Percentiles rank a stretch among this genome's conserved stretches.
Conservation (phyloP, 2,797 vertebrate genomes). For the Mionectes olivaceus region DNA sequence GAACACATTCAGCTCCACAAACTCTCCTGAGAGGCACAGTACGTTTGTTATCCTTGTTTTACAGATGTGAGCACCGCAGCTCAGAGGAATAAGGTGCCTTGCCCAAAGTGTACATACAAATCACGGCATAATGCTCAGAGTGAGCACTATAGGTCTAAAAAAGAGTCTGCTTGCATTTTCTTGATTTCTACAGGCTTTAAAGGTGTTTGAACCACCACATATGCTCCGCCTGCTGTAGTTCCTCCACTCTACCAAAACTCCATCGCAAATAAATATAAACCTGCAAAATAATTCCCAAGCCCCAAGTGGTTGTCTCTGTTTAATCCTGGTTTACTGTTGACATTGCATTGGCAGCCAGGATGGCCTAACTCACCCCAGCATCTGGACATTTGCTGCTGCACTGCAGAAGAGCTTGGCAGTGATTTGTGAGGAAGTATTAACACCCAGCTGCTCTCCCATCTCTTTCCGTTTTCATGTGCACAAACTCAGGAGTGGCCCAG, state of each 20-base stretch:
- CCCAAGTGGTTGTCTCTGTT: neutral
- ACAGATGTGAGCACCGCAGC: neutral
- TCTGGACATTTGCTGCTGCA: neutral
- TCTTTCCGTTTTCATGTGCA: rapidly evolving
- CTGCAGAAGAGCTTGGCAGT: neutral
- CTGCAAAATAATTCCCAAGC: neutral
- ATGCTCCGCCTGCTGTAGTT: neutral
- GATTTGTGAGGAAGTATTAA: neutral
- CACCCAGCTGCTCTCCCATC: neutral
- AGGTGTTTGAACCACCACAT: neutral
- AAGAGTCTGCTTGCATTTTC: neutral
- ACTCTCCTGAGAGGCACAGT: neutral
- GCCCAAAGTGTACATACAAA: neutral
- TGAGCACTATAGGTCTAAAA: neutral
- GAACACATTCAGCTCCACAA: neutral
- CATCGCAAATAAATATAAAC: neutral
- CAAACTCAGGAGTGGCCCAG: neutral
- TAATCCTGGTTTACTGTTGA: neutral
- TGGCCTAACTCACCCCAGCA: neutral
- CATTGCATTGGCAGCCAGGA: constrained; percentile 5
- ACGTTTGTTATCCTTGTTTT: neutral
- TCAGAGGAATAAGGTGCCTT: neutral
- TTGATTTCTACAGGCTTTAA: neutral
- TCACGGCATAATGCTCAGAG: neutral
- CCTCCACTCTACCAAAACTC: neutral